A percentile compares a stretch with the other conserved stretches of the same genome.
Conservation (phyloP, 2,888 invertebrate species). For the Pristionchus arcanus region DNA sequence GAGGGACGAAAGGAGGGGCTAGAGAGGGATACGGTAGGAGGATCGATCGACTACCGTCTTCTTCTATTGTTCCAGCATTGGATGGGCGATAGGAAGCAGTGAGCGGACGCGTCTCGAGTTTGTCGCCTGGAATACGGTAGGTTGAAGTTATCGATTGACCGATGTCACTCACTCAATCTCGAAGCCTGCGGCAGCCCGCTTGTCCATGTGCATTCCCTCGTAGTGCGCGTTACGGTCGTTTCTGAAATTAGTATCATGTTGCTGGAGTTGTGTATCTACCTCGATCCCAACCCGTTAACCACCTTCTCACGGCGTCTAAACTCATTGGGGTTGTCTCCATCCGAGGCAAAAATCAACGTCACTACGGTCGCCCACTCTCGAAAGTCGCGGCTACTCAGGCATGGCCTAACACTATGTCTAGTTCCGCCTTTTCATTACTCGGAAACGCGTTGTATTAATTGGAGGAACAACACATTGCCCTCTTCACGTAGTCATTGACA, state of each 20-base stretch:
- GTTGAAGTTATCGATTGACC: neutral
- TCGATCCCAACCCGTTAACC: neutral
- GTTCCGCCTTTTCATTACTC: slow-evolving; percentile 13
- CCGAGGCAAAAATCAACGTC: neutral
- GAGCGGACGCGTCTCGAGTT: slow-evolving; percentile 14
- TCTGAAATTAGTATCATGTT: neutral
- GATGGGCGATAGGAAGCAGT: slow-evolving; percentile 72
- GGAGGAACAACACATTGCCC: neutral
- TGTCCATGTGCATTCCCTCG: slow-evolving; percentile 19
- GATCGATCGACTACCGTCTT: slow-evolving; percentile 30
- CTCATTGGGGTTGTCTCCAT: neutral
- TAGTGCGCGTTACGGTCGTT: slow-evolving; percentile 7
- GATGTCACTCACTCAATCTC: slow-evolving; percentile 8
- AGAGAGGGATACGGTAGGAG: neutral
- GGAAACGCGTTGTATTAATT: neutral
- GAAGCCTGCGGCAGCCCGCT: neutral
- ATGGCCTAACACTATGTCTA: neutral
- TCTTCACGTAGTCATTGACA: neutral
- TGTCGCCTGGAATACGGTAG: neutral
- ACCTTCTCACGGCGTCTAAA: neutral
- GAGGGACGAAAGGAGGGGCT: neutral
- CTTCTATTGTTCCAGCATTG: slow-evolving; percentile 67
- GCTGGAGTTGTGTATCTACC: neutral
- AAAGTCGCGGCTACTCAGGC: slow-evolving; percentile 5
- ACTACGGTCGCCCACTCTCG: neutral